These are phyloP conservation scores for Catalaphyllia jardinei DNA, from an alignment of 64 coral and sea anemone genomes.

Conservation along the genomic window DNA sequence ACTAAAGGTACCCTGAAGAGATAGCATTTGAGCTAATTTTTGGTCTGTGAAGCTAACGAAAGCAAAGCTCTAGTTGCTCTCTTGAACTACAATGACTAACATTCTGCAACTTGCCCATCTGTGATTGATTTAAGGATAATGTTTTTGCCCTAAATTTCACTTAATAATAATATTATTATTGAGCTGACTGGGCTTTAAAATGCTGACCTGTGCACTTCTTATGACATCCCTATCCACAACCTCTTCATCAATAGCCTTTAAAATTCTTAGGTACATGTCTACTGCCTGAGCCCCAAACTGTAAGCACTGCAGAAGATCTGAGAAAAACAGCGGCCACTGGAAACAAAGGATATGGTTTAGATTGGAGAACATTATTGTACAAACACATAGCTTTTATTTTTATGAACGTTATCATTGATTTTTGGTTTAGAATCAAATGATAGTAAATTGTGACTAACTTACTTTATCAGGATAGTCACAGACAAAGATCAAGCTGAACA, in stretches of 20 bases:
- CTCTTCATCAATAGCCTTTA: conserved; percentile 90
- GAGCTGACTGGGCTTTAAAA: neutral
- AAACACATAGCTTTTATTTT: neutral
- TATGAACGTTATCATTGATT: neutral
- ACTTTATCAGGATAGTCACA: conserved; percentile 93
- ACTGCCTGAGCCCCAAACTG: conserved; percentile 81
- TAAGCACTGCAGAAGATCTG: conserved; percentile 70
- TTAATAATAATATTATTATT: no score
- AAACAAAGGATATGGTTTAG: neutral
- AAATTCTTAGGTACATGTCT: conserved; percentile 88
- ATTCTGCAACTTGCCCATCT: no score
- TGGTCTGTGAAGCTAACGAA: no score
- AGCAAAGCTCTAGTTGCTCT: no score
- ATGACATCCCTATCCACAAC: conserved; percentile 82
- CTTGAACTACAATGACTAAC: no score
- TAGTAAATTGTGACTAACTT: neutral
- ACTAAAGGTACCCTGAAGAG: no score
- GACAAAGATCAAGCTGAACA: conserved; percentile 87
- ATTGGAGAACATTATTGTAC: neutral
- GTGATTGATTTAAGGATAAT: no score
- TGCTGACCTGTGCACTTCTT: conserved; percentile 63
- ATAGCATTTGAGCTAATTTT: no score
- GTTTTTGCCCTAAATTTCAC: no score
- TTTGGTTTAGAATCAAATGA: neutral
- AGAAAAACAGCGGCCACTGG: conserved; percentile 92